These are phyloP conservation scores for Drosophila histrio DNA, from an alignment of 2,888 invertebrate species.

Conservation along the genomic window DNA sequence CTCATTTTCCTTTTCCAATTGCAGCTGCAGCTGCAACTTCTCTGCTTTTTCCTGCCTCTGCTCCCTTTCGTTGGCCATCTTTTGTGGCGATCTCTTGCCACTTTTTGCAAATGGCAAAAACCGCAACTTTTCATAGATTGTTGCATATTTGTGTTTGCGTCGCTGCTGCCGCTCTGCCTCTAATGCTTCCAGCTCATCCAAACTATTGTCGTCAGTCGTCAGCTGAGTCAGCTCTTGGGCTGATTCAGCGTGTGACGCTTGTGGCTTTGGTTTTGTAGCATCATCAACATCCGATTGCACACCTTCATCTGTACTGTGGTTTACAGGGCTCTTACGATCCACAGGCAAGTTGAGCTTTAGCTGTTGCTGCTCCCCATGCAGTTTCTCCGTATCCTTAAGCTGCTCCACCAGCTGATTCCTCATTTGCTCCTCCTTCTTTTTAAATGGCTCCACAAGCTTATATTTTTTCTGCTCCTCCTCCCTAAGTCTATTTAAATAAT, in stretches of 20 bases:
- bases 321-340: constrained; percentile 44
- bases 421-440: constrained; percentile 3
- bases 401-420: constrained; percentile 4
- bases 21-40: neutral
- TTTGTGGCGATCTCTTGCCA: constrained; percentile 52
- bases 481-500: no score
- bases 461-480: neutral
- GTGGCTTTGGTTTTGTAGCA: constrained; percentile 47
- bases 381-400: no score
- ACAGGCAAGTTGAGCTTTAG: constrained; percentile 43
- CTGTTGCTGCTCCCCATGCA: neutral
- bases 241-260: constrained; percentile 4
- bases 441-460: neutral
- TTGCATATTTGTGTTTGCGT: constrained; percentile 79
- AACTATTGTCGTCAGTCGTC: neutral
- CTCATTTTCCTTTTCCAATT: neutral
- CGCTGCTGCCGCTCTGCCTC: constrained; percentile 67
- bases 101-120: constrained; percentile 69
- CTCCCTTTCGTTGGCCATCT: neutral
- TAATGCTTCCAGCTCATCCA: constrained; percentile 1
- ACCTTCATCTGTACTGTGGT: constrained; percentile 20
- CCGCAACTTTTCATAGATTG: constrained; percentile 82
- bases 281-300: constrained; percentile 21
- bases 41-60: neutral
- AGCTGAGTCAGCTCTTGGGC: neutral